Percentiles rank a stretch among this genome's conserved stretches.
These are phyloP conservation scores for Drosophila anceps DNA, from an alignment of 2,888 invertebrate species.

Conservation along the genomic window DNA sequence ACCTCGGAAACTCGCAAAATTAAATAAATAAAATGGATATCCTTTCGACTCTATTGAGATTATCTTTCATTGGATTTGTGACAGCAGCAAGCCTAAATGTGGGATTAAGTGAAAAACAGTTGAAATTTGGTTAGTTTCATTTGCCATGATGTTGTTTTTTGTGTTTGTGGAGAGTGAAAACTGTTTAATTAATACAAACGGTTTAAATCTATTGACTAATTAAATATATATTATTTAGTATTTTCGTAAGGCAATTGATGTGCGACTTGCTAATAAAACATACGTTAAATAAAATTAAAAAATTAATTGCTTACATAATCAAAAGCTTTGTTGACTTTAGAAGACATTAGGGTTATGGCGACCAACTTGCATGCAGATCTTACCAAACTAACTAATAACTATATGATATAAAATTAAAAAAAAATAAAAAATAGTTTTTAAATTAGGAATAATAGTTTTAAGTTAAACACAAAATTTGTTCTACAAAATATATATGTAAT, in stretches of 20 bases:
- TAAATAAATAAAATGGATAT: constrained; percentile 24
- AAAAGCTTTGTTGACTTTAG: neutral
- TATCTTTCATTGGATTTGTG: constrained; percentile 28
- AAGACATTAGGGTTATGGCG: too few relatives aligned
- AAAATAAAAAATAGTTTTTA: neutral
- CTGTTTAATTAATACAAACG: too few relatives aligned
- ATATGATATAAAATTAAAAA: neutral
- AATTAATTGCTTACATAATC: neutral
- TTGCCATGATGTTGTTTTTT: neutral
- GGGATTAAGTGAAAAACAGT: constrained; percentile 3
- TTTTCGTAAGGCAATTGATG: too few relatives aligned
- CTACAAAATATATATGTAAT: neutral
- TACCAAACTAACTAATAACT: too few relatives aligned
- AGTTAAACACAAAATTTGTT: neutral
- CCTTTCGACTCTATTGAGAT: constrained; percentile 24
- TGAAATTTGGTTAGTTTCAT: constrained; percentile 31
- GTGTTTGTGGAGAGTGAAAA: neutral
- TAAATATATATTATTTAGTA: too few relatives aligned
- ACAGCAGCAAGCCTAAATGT: constrained; percentile 14
- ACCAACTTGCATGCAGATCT: too few relatives aligned
- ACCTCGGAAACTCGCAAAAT: neutral
- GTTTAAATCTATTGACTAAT: too few relatives aligned
- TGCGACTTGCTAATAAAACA: too few relatives aligned
- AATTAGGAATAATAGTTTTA: neutral
- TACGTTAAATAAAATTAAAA: too few relatives aligned